Evolutionary conservation across 2,113 vertebrate species (phyloP), one percentile per base, ranked within the genome.

Genomic region (Peucedramus taeniatus): DNA sequence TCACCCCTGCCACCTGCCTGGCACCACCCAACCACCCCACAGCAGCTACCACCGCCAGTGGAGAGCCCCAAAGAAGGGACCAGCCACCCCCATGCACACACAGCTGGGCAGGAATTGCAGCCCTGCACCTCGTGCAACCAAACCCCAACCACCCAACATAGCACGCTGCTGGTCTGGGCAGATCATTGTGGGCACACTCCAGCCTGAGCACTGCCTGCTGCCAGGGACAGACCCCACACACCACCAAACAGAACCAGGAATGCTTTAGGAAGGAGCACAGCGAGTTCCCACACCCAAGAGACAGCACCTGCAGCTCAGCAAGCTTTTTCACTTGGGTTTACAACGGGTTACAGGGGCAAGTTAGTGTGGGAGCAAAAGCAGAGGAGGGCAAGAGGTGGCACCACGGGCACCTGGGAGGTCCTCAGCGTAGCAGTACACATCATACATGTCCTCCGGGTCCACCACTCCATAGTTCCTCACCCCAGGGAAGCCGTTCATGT

Each of bases 351-450:
- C 0, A 1, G 59, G 45, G 66, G 13, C 0, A 12, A n/a, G 78
- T 87, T 78, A 95, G 50, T 2, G 14, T 1, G 7, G 70, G 13
- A 7, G 18, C 20, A 10, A 33, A 87, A 74, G 71, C 68, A 20
- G 39, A 37, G 44, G 7, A 14, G 33, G 42, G 42, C 13, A 18
- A 64, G 70, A 49, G 40, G 23, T 31, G n/a, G 70, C 81, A 49
- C 24, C 8, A 6, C 23, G 20, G 76, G 97, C 96, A 99, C 99
- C 99, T 37, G 98, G 94, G 13, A 98, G 98, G 30, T 99, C 98
- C 95, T 99, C 98, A 7, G 99, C 97, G 5, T 99, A 99, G 96
- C 99, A 99, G 97, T 99, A 99, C 50, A 99, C 99, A 9, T 99
- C 99, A 24, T 98, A 99, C 93, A 98, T 98, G 94, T 99, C 98